Conservation (phyloP, 1,140 invertebrate species). For the Cyclina sinensis region DNA sequence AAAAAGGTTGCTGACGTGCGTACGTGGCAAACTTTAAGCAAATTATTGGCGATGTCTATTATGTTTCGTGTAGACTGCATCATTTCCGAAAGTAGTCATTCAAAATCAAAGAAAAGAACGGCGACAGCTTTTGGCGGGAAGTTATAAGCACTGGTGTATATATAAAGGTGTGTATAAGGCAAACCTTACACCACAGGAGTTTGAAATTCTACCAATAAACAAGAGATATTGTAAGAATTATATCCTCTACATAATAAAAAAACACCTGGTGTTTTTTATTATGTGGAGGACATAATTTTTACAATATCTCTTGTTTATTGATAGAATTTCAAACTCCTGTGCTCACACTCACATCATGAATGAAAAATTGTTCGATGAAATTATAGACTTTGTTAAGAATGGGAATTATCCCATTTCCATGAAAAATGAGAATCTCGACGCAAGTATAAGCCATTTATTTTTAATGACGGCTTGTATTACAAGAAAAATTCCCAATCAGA, state of each 20-base stretch:
- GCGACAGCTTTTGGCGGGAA: slow-evolving; percentile 8
- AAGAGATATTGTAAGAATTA: too few relatives aligned
- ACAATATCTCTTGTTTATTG: too few relatives aligned
- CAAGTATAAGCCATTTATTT: slow-evolving; percentile 18
- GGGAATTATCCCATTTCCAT: slow-evolving; percentile 26
- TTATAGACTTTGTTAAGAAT: slow-evolving; percentile 29
- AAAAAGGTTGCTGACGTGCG: neutral
- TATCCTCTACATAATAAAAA: too few relatives aligned
- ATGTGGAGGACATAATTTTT: too few relatives aligned
- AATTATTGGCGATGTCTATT: neutral
- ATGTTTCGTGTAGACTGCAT: slow-evolving; percentile 20
- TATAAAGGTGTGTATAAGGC: slow-evolving; percentile 18
- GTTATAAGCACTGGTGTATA: slow-evolving; percentile 30
- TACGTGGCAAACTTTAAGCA: neutral
- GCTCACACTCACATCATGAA: neutral
- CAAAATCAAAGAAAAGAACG: slow-evolving; percentile 4
- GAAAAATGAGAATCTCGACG: slow-evolving; percentile 12
- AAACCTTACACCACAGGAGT: too few relatives aligned
- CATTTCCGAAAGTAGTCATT: slow-evolving; percentile 38
- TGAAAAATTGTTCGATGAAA: slow-evolving; percentile 3
- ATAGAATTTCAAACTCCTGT: too few relatives aligned
- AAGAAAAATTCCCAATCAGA: slow-evolving; percentile 36
- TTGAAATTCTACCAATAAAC: too few relatives aligned
- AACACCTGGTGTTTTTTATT: too few relatives aligned
- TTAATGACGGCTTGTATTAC: slow-evolving; percentile 30